Base-by-base conservation (phyloP, 2,797 vertebrate genomes). In the Xenops minutus region DNA sequence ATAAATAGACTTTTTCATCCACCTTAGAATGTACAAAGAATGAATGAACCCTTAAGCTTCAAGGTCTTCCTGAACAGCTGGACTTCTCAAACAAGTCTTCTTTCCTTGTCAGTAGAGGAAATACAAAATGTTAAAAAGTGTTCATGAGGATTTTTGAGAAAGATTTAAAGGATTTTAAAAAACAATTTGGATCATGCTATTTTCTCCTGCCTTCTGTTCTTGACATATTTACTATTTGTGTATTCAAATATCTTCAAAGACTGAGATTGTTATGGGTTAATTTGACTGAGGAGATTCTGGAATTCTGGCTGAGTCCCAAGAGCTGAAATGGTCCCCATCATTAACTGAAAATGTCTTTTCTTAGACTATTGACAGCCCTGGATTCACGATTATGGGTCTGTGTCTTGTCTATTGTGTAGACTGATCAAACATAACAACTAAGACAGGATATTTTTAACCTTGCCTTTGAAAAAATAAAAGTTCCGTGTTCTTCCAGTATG, bases 121-220 rank as follows among this genome's bases (percentile, higher is more conserved):
- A 78, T 6, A 5, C 6, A 76, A 83, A 76, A 51, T 37, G 5
- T 12, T 74, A 46, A 59, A 66, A 75, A 55, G 11, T 8, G 10
- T 39, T 37, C 44, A 62, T 2, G 15, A 22, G 10, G 37, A 62
- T 49, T 8, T 89, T 84, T 37, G 80, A 55, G 26, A 73, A 74
- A 84, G 4, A 13, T 29, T 37, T 44, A 69, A 85, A 77, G 4
- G 13, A 41, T 86, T 22, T 15, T 37, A 6, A 52, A 56, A 76
- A 37, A 0, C 23, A 10, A 3, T 58, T 62, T 43, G 36, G n/a
- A 37, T 63, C 1, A 4, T 22, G 6, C 7, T 76, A 23, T 36
- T 86, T 89, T 87, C 37, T 62, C 48, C 18, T 27, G 14, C 14
- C 19, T 80, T 64, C 37, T 46, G 17, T n/a, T 88, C 44, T 88